Conservation (phyloP, 2,797 vertebrate genomes). For the Sebastes itinus region DNA sequence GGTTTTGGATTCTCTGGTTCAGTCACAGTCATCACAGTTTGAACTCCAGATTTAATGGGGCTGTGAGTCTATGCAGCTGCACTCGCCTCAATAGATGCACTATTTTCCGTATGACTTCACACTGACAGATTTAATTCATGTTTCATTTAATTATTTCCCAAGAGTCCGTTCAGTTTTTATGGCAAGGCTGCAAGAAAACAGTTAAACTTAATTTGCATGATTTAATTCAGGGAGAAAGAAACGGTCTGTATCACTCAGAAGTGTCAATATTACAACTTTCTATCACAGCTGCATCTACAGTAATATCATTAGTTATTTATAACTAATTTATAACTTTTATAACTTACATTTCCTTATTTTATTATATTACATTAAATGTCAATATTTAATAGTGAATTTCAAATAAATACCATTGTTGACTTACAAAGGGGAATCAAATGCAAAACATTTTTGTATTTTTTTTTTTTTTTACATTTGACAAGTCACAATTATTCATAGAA, state of each 20-base stretch:
- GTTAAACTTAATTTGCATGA: background rate
- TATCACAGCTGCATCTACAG: background rate
- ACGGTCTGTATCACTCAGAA: background rate
- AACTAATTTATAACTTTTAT: too few species aligned
- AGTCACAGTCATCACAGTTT: background rate
- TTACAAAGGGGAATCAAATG: background rate
- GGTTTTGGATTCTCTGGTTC: background rate
- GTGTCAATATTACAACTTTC: background rate
- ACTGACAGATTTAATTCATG: background rate
- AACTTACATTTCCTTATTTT: background rate
- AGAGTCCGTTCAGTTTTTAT: background rate
- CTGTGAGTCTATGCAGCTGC: background rate
- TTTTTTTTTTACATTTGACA: background rate
- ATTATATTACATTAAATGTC: background rate
- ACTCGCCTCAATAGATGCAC: background rate
- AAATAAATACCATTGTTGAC: background rate
- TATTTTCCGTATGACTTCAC: slow-evolving; percentile 26
- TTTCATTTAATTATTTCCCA: slow-evolving; percentile 14
- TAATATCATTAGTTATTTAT: background rate
- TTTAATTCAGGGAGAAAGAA: background rate
- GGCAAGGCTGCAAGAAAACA: background rate
- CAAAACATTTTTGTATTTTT: background rate
- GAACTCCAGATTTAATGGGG: slow-evolving; percentile 2
- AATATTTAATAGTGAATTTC: background rate
- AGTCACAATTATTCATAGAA: background rate